These are phyloP conservation scores for Euleptes europaea DNA, from an alignment of 2,113 vertebrate genomes.

Conservation along the genomic window DNA sequence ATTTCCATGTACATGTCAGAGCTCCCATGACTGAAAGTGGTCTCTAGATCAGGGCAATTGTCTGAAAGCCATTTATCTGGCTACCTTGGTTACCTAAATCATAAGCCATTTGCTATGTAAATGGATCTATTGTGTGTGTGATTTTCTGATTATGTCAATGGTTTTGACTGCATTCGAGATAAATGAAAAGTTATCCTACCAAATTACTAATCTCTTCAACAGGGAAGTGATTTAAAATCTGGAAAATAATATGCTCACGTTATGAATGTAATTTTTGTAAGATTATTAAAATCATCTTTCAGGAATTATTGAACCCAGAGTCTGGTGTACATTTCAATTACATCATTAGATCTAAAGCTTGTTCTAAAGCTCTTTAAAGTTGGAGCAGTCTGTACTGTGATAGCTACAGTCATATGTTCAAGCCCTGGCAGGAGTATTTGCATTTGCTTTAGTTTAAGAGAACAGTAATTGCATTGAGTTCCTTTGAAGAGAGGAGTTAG, in stretches of 20 bases:
- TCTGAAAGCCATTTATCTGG: background rate
- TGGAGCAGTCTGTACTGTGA: background rate
- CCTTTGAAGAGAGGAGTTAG: slow-evolving; percentile 21
- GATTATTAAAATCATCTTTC: slow-evolving; percentile 26
- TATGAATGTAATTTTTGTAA: slow-evolving; percentile 21
- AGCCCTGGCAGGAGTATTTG: slow-evolving; percentile 13
- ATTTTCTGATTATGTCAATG: background rate
- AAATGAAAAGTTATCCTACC: background rate
- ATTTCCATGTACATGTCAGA: background rate
- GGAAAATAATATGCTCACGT: slow-evolving; percentile 8
- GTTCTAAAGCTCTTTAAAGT: slow-evolving; percentile 11
- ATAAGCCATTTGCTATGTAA: background rate
- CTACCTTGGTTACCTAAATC: background rate
- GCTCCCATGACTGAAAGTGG: background rate
- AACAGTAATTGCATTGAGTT: slow-evolving; percentile 13
- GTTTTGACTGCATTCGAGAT: background rate
- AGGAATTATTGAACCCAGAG: slow-evolving; percentile 14
- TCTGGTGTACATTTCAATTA: slow-evolving; percentile 23
- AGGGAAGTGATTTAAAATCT: slow-evolving; percentile 7
- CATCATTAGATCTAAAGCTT: slow-evolving; percentile 16
- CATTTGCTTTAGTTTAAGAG: slow-evolving; percentile 29
- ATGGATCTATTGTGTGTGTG: background rate
- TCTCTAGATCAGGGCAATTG: background rate
- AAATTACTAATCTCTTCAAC: background rate
- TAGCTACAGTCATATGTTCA: background rate